Percentiles rank a stretch among this genome's conserved stretches.
Evolutionary conservation across 1,140 invertebrate genomes (phyloP).

Genomic region (Nasonia longicornis): DNA sequence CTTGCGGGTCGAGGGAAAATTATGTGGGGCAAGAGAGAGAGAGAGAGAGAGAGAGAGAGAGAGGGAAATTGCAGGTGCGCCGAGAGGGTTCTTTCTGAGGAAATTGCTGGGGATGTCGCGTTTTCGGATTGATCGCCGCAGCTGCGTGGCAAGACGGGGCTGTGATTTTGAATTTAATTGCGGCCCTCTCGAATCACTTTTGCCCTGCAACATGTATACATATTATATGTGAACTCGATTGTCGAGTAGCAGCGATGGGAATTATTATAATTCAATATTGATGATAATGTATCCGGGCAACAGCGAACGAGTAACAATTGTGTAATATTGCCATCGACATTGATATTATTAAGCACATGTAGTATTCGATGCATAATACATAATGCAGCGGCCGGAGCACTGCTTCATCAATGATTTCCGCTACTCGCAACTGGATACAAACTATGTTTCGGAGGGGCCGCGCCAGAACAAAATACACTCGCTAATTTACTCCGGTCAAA

Average conservation of each 20-base stretch:
- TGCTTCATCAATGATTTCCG: no score
- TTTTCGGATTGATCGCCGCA: not conserved
- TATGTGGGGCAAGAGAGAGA: not conserved
- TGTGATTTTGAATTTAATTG: not conserved
- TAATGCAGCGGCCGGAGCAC: no score
- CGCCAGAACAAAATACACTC: not conserved
- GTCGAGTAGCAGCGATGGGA: not conserved
- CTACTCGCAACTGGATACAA: not conserved
- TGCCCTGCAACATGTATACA: no score
- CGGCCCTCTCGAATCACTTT: not conserved
- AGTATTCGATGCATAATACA: no score
- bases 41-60: no score
- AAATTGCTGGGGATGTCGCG: not conserved
- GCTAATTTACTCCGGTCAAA: not conserved
- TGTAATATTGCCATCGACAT: not conserved
- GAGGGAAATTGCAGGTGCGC: not conserved
- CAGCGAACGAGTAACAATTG: not conserved
- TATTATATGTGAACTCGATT: no score
- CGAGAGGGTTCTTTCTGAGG: not conserved
- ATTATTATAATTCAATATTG: not conserved
- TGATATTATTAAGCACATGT: not conserved
- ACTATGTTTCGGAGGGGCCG: not conserved
- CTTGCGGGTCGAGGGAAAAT: not conserved
- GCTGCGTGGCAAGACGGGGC: no score
- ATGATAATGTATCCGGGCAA: not conserved